phyloP scores from a whole-genome alignment of 2,797 vertebrate species.

The Peromyscus melanophrys region DNA sequence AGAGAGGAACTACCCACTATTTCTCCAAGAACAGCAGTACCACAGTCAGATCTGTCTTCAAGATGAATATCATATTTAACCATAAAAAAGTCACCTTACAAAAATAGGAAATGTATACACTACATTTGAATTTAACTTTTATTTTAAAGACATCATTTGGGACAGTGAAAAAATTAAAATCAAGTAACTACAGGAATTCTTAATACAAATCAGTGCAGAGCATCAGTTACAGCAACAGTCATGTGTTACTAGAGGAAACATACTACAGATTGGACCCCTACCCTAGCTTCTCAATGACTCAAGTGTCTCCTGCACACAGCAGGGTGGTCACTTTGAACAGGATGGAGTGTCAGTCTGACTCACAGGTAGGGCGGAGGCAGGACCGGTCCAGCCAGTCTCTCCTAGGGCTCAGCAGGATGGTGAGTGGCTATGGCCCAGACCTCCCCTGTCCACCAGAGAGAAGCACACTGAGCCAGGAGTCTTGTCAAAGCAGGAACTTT shows the following conservation, averaged over 20 bases:
- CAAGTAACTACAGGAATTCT: constrained; percentile 65
- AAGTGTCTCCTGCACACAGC: constrained; percentile 65
- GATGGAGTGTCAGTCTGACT: constrained; percentile 24
- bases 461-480: no score
- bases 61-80: not conserved
- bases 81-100: not conserved
- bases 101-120: not conserved
- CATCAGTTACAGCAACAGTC: constrained; percentile 56
- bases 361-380: no score
- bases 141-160: not conserved
- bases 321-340: constrained; percentile 71
- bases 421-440: no score
- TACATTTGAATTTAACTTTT: not conserved
- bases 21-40: not conserved
- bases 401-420: no score
- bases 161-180: constrained; percentile 4
- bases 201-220: constrained; percentile 84
- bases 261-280: constrained; percentile 67
- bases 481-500: no score
- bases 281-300: constrained; percentile 69
- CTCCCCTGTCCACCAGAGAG: no score
- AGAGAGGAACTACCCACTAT: not conserved
- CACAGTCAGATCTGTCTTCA: not conserved
- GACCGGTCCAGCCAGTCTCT: no score
- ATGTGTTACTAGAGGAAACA: not conserved